Evolutionary conservation across 2,888 invertebrate genomes (phyloP).

Genomic region (Nymphalis urticae): DNA sequence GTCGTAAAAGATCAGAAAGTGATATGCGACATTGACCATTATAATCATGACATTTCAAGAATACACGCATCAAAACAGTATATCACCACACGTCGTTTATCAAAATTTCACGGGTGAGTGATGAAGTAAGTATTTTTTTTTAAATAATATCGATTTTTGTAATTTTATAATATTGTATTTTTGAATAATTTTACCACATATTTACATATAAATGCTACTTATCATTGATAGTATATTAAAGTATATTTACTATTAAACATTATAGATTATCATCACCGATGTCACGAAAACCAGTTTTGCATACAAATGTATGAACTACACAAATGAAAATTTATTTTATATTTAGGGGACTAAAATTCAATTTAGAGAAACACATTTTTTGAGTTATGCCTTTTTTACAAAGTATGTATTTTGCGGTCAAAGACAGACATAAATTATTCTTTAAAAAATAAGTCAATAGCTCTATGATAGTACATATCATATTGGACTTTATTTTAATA

Average conservation of each 20-base stretch:
- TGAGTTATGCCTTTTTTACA: slow-evolving; percentile 27
- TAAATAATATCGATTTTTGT: too few relatives aligned
- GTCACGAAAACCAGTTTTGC: slow-evolving; percentile 9
- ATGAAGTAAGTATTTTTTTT: too few relatives aligned
- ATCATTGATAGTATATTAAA: slow-evolving; percentile 1
- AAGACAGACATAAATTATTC: slow-evolving; percentile 58
- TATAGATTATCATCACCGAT: slow-evolving; percentile 9
- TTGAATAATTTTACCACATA: not conserved
- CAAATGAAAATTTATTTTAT: not conserved
- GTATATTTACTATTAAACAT: not conserved
- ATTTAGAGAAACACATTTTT: slow-evolving; percentile 6
- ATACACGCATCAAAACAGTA: too few relatives aligned
- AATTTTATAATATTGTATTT: not conserved
- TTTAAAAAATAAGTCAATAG: slow-evolving; percentile 50
- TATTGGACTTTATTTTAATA: slow-evolving; percentile 26
- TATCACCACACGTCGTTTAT: too few relatives aligned
- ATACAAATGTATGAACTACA: not conserved
- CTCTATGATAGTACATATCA: slow-evolving; percentile 33
- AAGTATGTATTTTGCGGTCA: slow-evolving; percentile 48
- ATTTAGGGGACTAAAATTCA: not conserved
- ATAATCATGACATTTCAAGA: too few relatives aligned
- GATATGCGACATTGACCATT: too few relatives aligned
- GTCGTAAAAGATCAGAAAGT: too few relatives aligned
- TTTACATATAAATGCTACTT: not conserved
- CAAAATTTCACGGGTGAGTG: too few relatives aligned